These are phyloP conservation scores for Saxicola maurus DNA, from an alignment of 2,797 vertebrate species.

Conservation along the genomic window DNA sequence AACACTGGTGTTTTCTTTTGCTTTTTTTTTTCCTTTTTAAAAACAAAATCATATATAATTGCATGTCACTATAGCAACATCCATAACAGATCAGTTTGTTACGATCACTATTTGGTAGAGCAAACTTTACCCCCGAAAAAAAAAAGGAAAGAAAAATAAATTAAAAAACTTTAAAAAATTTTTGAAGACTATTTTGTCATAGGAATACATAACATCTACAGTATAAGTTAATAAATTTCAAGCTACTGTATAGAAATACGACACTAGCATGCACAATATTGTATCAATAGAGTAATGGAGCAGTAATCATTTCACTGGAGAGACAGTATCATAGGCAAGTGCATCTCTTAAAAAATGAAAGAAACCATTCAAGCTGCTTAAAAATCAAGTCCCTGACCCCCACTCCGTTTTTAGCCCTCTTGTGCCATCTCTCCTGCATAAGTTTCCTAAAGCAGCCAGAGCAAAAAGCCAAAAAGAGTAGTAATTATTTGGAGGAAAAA, in stretches of 20 bases:
- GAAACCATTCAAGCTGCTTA: conserved; percentile 89
- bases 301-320: conserved; percentile 93
- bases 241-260: conserved; percentile 99
- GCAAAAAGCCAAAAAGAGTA: conserved; percentile 66
- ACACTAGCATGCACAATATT: conserved; percentile 98
- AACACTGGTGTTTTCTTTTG: conserved; percentile 87
- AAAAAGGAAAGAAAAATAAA: conserved; percentile 73
- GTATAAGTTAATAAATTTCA: conserved; percentile 97
- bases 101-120: conserved; percentile 94
- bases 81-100: conserved; percentile 94
- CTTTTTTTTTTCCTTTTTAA: conserved; percentile 48
- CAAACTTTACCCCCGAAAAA: conserved; percentile 84
- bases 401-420: conserved; percentile 70
- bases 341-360: conserved; percentile 87
- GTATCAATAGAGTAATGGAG: conserved; percentile 95
- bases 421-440: conserved; percentile 63
- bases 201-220: conserved; percentile 99
- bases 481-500: background rate
- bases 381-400: conserved; percentile 74
- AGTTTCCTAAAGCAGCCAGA: conserved; percentile 75
- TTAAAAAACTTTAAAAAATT: conserved; percentile 85
- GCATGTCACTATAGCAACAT: conserved; percentile 92
- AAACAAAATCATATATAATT: conserved; percentile 88
- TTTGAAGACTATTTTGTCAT: conserved; percentile 93
- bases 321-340: conserved; percentile 94